Evolutionary conservation across 1,140 invertebrate genomes (phyloP).

Genomic region (Drosophila subobscura): DNA sequence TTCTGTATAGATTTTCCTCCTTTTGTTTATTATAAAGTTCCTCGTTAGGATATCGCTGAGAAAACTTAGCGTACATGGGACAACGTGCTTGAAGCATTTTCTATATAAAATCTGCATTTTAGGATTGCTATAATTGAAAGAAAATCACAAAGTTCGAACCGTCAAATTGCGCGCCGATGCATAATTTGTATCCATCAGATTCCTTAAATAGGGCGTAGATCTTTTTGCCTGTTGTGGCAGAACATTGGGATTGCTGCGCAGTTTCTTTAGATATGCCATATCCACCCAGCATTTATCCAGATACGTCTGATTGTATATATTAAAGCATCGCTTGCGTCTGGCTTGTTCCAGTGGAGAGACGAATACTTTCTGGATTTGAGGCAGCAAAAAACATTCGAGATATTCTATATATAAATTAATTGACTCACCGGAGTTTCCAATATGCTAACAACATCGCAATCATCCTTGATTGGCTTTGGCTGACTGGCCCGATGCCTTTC

Average conservation of each 20-base stretch:
- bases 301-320: slow-evolving; percentile 71
- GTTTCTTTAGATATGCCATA: slow-evolving; percentile 54
- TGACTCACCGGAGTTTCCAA: slow-evolving; percentile 55
- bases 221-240: slow-evolving; percentile 28
- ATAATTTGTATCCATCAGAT: slow-evolving; percentile 44
- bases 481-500: background rate
- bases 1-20: slow-evolving; percentile 57
- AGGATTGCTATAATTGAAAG: background rate
- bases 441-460: slow-evolving; percentile 75
- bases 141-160: slow-evolving; percentile 12
- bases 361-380: slow-evolving; percentile 33
- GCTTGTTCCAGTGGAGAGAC: slow-evolving; percentile 65
- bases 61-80: slow-evolving; percentile 56
- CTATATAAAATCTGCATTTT: slow-evolving; percentile 18
- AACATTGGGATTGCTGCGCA: slow-evolving; percentile 54
- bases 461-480: slow-evolving; percentile 18
- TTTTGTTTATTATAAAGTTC: slow-evolving; percentile 31
- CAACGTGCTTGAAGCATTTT: slow-evolving; percentile 79
- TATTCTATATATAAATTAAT: background rate
- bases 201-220: slow-evolving; percentile 35
- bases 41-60: slow-evolving; percentile 40
- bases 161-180: slow-evolving; percentile 41
- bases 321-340: slow-evolving; percentile 52
- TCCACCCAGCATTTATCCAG: slow-evolving; percentile 64
- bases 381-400: background rate